A percentile compares a stretch with the other conserved stretches of the same genome.
These are phyloP conservation scores for Nephrotoma appendiculata DNA, from an alignment of 2,888 invertebrate genomes.

Conservation along the genomic window DNA sequence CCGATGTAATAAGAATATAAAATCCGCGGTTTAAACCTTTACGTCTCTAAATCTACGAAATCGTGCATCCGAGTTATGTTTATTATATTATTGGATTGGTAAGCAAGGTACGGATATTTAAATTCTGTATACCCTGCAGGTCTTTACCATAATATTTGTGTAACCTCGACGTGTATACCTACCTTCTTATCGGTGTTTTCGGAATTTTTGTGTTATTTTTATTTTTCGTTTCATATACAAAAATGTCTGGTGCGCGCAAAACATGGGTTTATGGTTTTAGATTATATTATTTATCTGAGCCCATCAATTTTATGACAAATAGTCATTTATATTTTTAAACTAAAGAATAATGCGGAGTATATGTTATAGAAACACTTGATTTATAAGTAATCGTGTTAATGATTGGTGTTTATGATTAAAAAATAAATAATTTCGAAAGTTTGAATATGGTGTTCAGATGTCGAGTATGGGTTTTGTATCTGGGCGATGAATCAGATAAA, in stretches of 20 bases:
- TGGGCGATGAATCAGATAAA: background rate
- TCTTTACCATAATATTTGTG: background rate
- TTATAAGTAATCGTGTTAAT: no score
- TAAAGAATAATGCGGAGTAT: background rate
- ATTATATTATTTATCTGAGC: background rate
- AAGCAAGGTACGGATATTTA: background rate
- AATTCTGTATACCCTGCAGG: background rate
- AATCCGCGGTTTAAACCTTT: background rate
- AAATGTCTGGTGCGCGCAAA: no score
- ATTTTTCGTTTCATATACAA: no score
- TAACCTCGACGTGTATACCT: background rate
- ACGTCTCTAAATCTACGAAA: background rate
- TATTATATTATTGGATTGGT: background rate
- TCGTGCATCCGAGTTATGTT: background rate
- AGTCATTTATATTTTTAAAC: background rate
- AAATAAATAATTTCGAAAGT: background rate
- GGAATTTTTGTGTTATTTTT: background rate
- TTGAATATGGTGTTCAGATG: background rate
- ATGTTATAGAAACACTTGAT: background rate
- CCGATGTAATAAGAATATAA: background rate
- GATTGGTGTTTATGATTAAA: background rate
- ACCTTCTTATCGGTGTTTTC: background rate
- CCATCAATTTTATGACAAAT: background rate
- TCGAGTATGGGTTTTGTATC: background rate
- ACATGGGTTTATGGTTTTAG: background rate